Evolutionary conservation across 2,888 invertebrate species (phyloP), one percentile per base, ranked within the genome.

Genomic region (Didymodactylos carnosus): DNA sequence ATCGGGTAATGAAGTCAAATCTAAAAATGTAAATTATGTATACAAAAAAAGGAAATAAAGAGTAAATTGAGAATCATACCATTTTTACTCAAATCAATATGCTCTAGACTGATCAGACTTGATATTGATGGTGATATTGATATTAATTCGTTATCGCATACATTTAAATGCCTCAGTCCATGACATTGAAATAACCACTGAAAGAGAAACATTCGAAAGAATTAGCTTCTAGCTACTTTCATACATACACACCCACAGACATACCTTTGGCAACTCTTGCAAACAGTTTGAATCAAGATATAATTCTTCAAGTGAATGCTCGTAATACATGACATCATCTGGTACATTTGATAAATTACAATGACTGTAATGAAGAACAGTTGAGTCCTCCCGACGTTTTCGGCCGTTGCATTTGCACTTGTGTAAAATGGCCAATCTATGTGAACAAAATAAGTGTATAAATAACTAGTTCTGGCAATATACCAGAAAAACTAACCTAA

Each of bases 131-230:
- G 88, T 75, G 94, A 94, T 82, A 94, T 87, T 76, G 87, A 87
- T 81, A 89, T 88, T 77, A 94, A 86, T 83, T 93, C 92, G 86
- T 94, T 94, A 85, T 94, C 93, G 83, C 91, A 90, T 75, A 93
- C 86, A 79, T 89, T 89, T 78, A 94, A 85, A 79, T 89, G 88
- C 79, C 89, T 88, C 77, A 94, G 85, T 78, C 91, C 92, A 86
- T 92, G 91, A 84, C 94, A 94, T 85, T 92, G 92, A 83, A 94
- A 94, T 77, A 94, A 85, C 81, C 91, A 91, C 81, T 82, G 78
- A 51, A 77, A 77, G 70, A 43, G 76, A 29, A 76, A 35, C 10
- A 27, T 62, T 41, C 3, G 6, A 11, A 10, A 23, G 5, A 46
- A 39, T 23, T 40, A 29, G 16, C 8, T 29, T 29, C 11, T 10